phyloP scores from a whole-genome alignment of 2,888 invertebrate species.

The Uropetala carovei region DNA sequence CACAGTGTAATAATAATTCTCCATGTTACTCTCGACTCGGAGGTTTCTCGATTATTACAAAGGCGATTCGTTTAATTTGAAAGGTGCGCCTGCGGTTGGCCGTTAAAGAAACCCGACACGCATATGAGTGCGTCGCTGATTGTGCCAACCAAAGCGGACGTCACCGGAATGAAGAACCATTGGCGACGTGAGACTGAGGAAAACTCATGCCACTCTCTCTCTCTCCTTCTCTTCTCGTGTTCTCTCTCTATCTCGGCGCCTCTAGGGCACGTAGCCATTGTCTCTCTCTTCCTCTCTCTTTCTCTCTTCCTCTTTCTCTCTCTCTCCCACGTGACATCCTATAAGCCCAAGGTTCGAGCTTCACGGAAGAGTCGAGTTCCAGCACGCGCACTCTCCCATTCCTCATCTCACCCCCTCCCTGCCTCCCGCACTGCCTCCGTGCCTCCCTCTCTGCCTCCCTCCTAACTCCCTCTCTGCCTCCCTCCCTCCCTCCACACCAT shows the following conservation, averaged over 20 bases:
- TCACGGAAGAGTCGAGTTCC: slow-evolving; percentile 22
- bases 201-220: background rate
- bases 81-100: no score
- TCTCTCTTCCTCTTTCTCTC: background rate
- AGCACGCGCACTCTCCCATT: background rate
- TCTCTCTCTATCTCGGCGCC: background rate
- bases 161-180: background rate
- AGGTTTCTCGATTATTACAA: no score
- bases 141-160: background rate
- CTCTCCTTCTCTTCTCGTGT: background rate
- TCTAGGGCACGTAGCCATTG: slow-evolving; percentile 13
- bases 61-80: no score
- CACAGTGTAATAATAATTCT: no score
- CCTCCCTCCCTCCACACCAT: background rate
- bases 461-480: background rate
- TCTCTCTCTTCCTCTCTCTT: background rate
- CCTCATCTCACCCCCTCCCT: background rate
- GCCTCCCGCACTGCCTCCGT: background rate
- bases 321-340: background rate
- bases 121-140: background rate
- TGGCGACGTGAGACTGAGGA: background rate
- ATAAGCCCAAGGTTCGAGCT: background rate
- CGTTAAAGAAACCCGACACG: no score
- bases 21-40: no score
- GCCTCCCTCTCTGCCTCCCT: no score